These are phyloP conservation scores for Apis dorsata DNA, from an alignment of 1,140 invertebrate genomes.

Conservation along the genomic window DNA sequence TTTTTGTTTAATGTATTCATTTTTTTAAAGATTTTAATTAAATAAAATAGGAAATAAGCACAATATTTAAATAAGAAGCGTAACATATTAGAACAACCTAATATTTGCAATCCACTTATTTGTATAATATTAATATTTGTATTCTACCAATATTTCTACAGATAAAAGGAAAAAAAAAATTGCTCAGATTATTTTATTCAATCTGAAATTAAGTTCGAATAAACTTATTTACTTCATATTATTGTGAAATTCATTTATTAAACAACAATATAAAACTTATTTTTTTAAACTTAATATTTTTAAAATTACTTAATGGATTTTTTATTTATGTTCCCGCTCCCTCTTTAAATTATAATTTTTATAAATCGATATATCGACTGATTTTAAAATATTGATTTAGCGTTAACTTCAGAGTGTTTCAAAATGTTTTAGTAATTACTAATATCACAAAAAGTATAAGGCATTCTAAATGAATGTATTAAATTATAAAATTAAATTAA, in stretches of 20 bases:
- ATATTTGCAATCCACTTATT: slow-evolving; percentile 35
- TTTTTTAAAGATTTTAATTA: neutral
- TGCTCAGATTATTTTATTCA: slow-evolving; percentile 11
- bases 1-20: slow-evolving; percentile 2
- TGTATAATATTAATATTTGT: slow-evolving; percentile 43
- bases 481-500: neutral
- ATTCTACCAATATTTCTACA: slow-evolving; percentile 43
- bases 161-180: slow-evolving; percentile 15
- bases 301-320: neutral
- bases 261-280: neutral
- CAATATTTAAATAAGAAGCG: slow-evolving; percentile 29
- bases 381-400: neutral
- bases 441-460: neutral
- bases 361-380: neutral
- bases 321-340: neutral
- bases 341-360: neutral
- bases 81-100: slow-evolving; percentile 19
- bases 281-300: neutral
- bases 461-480: neutral
- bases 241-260: neutral
- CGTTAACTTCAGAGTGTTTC: neutral
- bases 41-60: slow-evolving; percentile 22
- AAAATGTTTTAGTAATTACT: too few species aligned
- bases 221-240: slow-evolving; percentile 48
- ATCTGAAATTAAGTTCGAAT: slow-evolving; percentile 44